Base-by-base conservation (phyloP, 1,140 invertebrate species). In the Eupristina koningsbergeri region DNA sequence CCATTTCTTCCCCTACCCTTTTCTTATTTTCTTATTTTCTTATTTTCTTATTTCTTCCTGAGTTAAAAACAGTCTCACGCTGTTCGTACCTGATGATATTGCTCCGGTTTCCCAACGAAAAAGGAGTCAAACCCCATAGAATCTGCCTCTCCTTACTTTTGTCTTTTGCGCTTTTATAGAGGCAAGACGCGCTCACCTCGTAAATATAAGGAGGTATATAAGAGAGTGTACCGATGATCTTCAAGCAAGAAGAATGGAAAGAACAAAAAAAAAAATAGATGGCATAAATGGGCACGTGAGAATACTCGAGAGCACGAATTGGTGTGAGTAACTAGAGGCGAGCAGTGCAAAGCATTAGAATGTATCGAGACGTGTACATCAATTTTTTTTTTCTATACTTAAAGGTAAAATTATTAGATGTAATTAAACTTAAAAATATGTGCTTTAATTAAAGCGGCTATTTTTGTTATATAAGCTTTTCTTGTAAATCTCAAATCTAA, bases 41-140 rank as follows among this genome's bases (percentile, higher is more conserved):
- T 82, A 58, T 82, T 47, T 50, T 50, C n/a, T n/a, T n/a, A n/a
- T 81, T 74, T 74, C 67, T 58, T 73, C 47, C 36, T n/a, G 31
- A 45, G 34, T 39, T 73, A 47, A 47, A 50, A 29, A 22, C 7
- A 53, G 73, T 61, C 34, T 53, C 34, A 11, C 53, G 34, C 63
- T 34, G 50, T 53, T 45, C 58, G 8, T 9, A 53, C 26, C 1
- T 63, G 80, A 81, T 81, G 50, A 81, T 74, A 81, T 74, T 81
- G 53, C 64, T 47, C 26, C 11, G 47, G 67, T 58, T 71, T 71
- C 13, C 45, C n/a, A 22, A 36, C 26, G 22, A 71, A 41, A 7
- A 41, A 41, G 36, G 36, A 71, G 67, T 71, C 26, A 8, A 17
- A n/a, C 8, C 67, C 39, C 39, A 9, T 71, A 71, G 19, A 71